Percentiles rank a stretch among this genome's conserved stretches.
Conservation (phyloP, 2,888 invertebrate species). For the Drosophila paramelanica region DNA sequence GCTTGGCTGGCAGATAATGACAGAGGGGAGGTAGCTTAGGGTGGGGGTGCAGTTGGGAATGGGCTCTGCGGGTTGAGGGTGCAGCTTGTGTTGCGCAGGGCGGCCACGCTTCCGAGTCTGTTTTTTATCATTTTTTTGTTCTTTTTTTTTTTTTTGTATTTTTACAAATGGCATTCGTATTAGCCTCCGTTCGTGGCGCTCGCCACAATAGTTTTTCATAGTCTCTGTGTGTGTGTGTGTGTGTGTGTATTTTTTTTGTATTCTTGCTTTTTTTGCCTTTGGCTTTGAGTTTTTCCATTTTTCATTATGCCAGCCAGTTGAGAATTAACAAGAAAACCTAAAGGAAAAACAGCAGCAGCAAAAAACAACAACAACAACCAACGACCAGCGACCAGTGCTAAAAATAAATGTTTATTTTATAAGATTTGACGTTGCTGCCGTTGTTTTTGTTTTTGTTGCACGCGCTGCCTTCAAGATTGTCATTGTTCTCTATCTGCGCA, state of each 20-base stretch:
- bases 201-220: constrained; percentile 23
- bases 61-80: not conserved
- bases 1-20: constrained; percentile 4
- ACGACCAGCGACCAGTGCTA: constrained; percentile 48
- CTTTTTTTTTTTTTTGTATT: not conserved
- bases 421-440: constrained; percentile 50
- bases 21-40: not conserved
- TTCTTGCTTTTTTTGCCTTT: constrained; percentile 7
- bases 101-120: not conserved
- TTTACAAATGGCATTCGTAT: constrained; percentile 24
- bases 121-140: not conserved
- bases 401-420: constrained; percentile 79
- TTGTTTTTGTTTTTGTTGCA: constrained; percentile 28
- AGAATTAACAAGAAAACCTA: constrained; percentile 56
- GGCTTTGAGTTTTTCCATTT: constrained; percentile 33
- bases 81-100: constrained; percentile 4
- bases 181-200: constrained; percentile 30
- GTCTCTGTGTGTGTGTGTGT: not conserved
- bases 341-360: constrained; percentile 25
- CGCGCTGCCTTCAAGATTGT: constrained; percentile 45
- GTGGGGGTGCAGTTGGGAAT: not conserved
- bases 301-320: constrained; percentile 38
- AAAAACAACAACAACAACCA: constrained; percentile 23
- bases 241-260: not conserved
- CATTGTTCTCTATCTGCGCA: constrained; percentile 41